phyloP scores from a whole-genome alignment of 1,140 invertebrate species.

The Lasioglossum albipes region DNA sequence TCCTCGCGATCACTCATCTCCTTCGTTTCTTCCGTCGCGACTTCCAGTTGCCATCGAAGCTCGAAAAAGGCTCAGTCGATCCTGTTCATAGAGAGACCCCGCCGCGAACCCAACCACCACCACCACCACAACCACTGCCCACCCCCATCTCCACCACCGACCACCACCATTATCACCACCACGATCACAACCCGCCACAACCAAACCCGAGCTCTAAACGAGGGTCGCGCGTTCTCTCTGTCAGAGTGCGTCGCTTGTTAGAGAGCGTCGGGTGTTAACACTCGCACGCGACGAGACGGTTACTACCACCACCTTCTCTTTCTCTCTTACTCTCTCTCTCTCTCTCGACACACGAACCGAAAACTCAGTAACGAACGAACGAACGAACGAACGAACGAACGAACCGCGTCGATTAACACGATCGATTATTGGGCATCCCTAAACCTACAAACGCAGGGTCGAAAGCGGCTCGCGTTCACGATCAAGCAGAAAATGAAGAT shows the following conservation, averaged over 20 bases:
- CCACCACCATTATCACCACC: not conserved
- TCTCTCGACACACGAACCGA: too few species aligned
- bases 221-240: slow-evolving; percentile 24
- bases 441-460: slow-evolving; percentile 79
- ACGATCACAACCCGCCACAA: slow-evolving; percentile 9
- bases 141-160: slow-evolving; percentile 7
- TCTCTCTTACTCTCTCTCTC: too few species aligned
- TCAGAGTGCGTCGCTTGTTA: slow-evolving; percentile 20
- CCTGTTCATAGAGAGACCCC: slow-evolving; percentile 44
- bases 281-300: slow-evolving; percentile 18
- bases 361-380: too few species aligned
- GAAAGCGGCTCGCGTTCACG: slow-evolving; percentile 83
- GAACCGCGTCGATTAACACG: slow-evolving; percentile 55
- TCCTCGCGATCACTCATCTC: not conserved
- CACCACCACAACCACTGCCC: slow-evolving; percentile 18
- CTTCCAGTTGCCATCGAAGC: slow-evolving; percentile 42
- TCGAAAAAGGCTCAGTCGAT: slow-evolving; percentile 41
- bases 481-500: slow-evolving; percentile 84
- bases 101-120: slow-evolving; percentile 36
- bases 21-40: slow-evolving; percentile 34
- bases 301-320: too few species aligned
- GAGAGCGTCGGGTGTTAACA: slow-evolving; percentile 30
- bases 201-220: slow-evolving; percentile 38
- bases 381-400: not conserved
- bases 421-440: slow-evolving; percentile 68